Conservation (phyloP, 1,140 invertebrate genomes). For the Littorina saxatilis region DNA sequence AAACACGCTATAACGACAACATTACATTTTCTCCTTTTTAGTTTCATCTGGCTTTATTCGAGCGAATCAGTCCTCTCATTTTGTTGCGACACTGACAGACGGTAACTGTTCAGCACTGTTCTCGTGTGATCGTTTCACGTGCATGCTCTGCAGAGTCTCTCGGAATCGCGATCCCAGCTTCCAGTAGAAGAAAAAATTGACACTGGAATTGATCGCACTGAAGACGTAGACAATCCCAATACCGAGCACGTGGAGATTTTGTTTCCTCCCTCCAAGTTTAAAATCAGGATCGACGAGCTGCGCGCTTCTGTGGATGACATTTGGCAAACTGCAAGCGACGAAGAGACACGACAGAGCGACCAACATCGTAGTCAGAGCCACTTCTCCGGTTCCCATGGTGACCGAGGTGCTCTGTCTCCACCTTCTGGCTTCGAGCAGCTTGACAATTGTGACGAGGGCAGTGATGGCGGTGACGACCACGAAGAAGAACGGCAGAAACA, state of each 20-base stretch:
- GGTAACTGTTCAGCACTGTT: too few species aligned
- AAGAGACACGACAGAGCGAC: neutral
- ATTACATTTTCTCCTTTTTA: too few species aligned
- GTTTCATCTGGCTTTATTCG: too few species aligned
- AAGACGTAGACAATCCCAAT: neutral
- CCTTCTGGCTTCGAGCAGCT: neutral
- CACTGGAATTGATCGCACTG: neutral
- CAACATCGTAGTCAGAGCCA: slow-evolving; percentile 7
- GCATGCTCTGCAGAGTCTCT: neutral
- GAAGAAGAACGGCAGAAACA: neutral
- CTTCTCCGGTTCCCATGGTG: neutral
- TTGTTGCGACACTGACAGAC: too few species aligned
- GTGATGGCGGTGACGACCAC: neutral
- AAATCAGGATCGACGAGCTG: neutral
- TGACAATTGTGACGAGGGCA: neutral
- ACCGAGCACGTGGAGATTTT: neutral
- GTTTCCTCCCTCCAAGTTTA: neutral
- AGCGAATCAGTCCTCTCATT: too few species aligned
- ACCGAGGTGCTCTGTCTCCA: neutral
- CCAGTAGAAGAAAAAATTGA: slow-evolving; percentile 16
- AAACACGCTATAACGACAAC: too few species aligned
- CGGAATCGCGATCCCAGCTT: neutral
- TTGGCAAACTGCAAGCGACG: neutral
- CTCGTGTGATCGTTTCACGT: too few species aligned
- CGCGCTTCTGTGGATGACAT: neutral